These are phyloP conservation scores for Malurus splendens DNA, from an alignment of 2,797 vertebrate species.

Conservation along the genomic window DNA sequence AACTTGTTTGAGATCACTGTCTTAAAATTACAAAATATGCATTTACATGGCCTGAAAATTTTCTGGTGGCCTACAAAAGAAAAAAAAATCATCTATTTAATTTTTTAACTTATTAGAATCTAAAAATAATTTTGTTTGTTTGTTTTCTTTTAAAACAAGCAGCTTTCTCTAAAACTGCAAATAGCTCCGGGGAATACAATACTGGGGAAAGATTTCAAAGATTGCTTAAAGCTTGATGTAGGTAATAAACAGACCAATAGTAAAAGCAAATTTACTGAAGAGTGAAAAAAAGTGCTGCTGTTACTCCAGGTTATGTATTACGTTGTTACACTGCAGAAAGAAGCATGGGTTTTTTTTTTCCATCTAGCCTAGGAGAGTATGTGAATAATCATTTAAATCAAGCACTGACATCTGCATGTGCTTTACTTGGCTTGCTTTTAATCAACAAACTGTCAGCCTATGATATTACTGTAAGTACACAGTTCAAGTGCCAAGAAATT, in stretches of 20 bases:
- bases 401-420: constrained; percentile 46
- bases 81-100: background rate
- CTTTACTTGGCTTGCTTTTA: constrained; percentile 54
- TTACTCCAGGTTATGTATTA: background rate
- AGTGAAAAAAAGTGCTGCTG: background rate
- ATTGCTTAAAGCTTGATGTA: background rate
- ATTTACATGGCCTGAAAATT: background rate
- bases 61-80: background rate
- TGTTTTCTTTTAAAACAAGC: background rate
- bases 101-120: background rate
- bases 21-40: background rate
- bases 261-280: background rate
- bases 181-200: background rate
- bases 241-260: background rate
- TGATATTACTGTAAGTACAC: constrained; percentile 20
- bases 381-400: constrained; percentile 40
- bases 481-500: constrained; percentile 43
- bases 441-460: constrained; percentile 45
- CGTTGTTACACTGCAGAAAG: background rate
- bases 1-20: background rate
- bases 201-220: background rate
- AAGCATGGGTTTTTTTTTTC: accelerated
- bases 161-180: background rate
- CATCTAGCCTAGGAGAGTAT: background rate
- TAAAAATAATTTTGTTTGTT: background rate